Evolutionary conservation across 2,888 invertebrate genomes (phyloP).

Genomic region (Tupiocoris notatus): DNA sequence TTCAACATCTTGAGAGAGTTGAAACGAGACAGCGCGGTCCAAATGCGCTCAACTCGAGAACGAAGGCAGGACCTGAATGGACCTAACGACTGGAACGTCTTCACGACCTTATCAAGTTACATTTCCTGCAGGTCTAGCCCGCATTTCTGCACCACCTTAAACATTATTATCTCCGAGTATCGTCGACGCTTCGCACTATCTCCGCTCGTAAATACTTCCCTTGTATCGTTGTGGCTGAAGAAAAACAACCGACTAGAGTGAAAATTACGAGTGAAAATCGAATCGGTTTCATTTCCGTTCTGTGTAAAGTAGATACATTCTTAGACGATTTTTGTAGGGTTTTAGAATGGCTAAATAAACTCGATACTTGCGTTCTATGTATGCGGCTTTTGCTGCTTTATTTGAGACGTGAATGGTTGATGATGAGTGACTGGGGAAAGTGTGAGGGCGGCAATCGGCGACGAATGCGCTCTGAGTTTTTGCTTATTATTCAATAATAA

Average conservation of each 20-base stretch:
- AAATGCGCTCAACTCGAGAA: background rate
- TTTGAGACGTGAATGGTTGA: too few relatives aligned
- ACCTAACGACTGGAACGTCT: constrained; percentile 30
- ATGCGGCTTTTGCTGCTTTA: too few relatives aligned
- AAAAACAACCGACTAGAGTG: background rate
- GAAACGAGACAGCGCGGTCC: background rate
- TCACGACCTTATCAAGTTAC: constrained; percentile 20
- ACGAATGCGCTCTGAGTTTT: too few relatives aligned
- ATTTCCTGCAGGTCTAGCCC: background rate
- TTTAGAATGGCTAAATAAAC: too few relatives aligned
- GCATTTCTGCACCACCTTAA: too few relatives aligned
- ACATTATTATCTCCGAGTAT: background rate
- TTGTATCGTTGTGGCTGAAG: background rate
- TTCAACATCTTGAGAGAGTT: background rate
- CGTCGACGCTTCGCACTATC: constrained; percentile 4
- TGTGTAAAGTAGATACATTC: too few relatives aligned
- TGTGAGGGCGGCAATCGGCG: too few relatives aligned
- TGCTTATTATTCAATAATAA: too few relatives aligned
- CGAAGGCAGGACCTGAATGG: background rate
- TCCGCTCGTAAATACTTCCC: background rate
- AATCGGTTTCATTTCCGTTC: constrained; percentile 19
- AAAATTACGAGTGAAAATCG: background rate
- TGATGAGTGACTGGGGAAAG: too few relatives aligned
- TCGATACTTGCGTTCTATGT: too few relatives aligned
- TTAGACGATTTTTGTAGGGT: too few relatives aligned